Evolutionary conservation across 30 jellyfish, hydroid and myxozoan species (phyloP).

Genomic region (Chrysaora quinquecirrha): DNA sequence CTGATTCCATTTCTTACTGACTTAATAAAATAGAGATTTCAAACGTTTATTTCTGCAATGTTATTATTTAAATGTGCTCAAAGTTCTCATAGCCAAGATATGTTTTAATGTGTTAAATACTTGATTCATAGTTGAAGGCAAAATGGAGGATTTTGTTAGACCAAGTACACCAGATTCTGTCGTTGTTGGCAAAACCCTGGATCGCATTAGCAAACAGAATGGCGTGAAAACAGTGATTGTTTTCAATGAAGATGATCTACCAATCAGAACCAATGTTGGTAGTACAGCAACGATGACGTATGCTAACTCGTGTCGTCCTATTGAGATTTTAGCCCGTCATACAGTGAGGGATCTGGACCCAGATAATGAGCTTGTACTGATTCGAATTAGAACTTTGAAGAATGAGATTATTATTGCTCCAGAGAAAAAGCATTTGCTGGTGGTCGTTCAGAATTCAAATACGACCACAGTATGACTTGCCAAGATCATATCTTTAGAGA

Average conservation of each 20-base stretch:
- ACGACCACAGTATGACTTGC: not conserved
- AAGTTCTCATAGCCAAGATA: too few species aligned
- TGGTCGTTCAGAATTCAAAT: slow-evolving; percentile 27
- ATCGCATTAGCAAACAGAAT: slow-evolving; percentile 49
- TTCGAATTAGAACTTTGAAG: slow-evolving; percentile 64
- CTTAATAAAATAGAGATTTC: too few species aligned
- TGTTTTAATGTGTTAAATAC: too few species aligned
- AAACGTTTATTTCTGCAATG: too few species aligned
- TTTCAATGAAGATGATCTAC: slow-evolving; percentile 51
- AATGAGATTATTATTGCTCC: slow-evolving; percentile 74
- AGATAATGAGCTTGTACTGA: slow-evolving; percentile 37
- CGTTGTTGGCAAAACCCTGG: slow-evolving; percentile 55
- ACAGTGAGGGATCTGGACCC: slow-evolving; percentile 68
- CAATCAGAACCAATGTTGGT: slow-evolving; percentile 48
- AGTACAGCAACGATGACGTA: slow-evolving; percentile 49
- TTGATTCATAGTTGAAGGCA: too few species aligned
- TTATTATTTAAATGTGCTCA: too few species aligned
- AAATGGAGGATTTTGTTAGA: slow-evolving; percentile 35
- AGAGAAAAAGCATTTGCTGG: slow-evolving; percentile 45
- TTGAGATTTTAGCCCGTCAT: slow-evolving; percentile 51
- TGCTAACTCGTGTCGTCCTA: slow-evolving; percentile 46
- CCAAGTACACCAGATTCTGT: slow-evolving; percentile 17
- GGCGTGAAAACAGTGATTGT: slow-evolving; percentile 60
- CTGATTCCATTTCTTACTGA: too few species aligned
- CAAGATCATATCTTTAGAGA: not conserved